phyloP scores from a whole-genome alignment of 1,140 invertebrate genomes.

The Melipona quadrifasciata region DNA sequence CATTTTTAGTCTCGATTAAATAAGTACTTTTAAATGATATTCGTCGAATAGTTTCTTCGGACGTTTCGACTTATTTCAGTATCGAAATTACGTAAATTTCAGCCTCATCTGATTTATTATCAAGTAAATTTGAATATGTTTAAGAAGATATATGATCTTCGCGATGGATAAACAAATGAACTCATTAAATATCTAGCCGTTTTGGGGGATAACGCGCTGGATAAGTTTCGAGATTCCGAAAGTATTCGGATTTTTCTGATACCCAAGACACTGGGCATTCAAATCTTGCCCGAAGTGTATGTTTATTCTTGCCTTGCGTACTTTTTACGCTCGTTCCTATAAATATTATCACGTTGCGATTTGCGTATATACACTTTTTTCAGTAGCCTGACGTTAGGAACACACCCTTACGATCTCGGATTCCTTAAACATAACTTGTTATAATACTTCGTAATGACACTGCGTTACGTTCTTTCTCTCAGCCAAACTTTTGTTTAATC shows the following conservation, averaged over 20 bases:
- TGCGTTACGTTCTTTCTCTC: background rate
- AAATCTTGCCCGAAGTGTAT: constrained; percentile 47
- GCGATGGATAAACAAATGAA: background rate
- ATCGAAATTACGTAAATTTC: background rate
- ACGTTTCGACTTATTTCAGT: too few relatives aligned
- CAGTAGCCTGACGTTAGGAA: constrained; percentile 42
- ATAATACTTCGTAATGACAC: constrained; percentile 29
- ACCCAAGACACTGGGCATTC: constrained; percentile 23
- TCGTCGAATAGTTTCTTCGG: background rate
- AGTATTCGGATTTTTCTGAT: constrained; percentile 21
- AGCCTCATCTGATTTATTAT: background rate
- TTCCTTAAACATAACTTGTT: constrained; percentile 41
- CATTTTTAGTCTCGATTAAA: background rate
- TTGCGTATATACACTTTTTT: constrained; percentile 53
- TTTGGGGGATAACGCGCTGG: background rate
- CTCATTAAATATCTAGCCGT: background rate
- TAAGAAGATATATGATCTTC: background rate
- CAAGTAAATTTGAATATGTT: background rate
- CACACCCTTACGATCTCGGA: constrained; percentile 24
- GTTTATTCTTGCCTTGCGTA: constrained; percentile 56
- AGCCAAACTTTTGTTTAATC: background rate
- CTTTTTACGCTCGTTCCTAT: constrained; percentile 58
- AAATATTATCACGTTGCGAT: constrained; percentile 61
- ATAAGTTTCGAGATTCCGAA: constrained; percentile 7
- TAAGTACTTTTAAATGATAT: background rate